Conservation (phyloP, 53 echinoderm and acorn worm species). For the Luidia sarsii region DNA sequence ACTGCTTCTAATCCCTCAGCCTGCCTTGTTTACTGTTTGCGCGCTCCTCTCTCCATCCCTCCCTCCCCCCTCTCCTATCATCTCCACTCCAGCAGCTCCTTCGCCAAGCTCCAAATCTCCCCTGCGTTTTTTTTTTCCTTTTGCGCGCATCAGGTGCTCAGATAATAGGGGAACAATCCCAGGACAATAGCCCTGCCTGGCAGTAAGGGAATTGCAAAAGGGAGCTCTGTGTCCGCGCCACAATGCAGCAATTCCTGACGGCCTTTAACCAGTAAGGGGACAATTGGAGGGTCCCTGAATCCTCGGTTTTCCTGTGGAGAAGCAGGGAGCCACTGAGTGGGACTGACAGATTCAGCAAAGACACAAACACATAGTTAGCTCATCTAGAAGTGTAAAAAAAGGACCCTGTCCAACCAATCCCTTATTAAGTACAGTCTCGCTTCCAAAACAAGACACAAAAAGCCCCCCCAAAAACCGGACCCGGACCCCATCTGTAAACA, state of each 20-base stretch:
- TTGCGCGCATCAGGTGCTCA: no score
- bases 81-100: not conserved
- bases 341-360: not conserved
- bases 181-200: not conserved
- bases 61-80: no score
- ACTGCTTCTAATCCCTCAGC: not conserved
- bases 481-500: no score
- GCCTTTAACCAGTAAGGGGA: not conserved
- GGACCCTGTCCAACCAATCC: no score
- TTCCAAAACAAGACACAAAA: no score
- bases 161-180: conserved; percentile 30
- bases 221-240: not conserved
- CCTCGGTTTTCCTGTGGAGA: not conserved
- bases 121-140: not conserved
- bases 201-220: conserved; percentile 14
- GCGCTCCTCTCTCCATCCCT: not conserved
- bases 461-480: no score
- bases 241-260: conserved; percentile 2
- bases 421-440: no score
- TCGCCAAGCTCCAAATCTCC: not conserved
- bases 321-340: not conserved
- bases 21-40: conserved; percentile 34
- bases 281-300: not conserved
- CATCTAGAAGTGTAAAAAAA: not conserved
- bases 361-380: conserved; percentile 34